Evolutionary conservation across 2,888 invertebrate species (phyloP).

Genomic region (Microchrysa polita): DNA sequence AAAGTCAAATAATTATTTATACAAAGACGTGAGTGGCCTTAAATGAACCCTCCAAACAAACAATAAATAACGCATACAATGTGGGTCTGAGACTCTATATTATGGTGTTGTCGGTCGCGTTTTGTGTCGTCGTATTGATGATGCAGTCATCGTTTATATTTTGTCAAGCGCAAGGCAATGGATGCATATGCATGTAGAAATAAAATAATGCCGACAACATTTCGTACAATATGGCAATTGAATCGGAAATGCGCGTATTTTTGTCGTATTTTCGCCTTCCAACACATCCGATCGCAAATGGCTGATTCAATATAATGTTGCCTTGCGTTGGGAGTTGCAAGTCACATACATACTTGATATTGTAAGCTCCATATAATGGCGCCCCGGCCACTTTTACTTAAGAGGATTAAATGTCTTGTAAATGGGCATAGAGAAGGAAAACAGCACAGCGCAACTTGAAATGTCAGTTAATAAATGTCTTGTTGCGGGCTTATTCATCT

Average conservation of each 20-base stretch:
- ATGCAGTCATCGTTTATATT: too few relatives aligned
- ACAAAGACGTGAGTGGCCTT: conserved; percentile 42
- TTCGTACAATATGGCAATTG: conserved; percentile 38
- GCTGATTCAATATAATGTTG: conserved; percentile 2
- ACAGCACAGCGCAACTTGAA: conserved; percentile 18
- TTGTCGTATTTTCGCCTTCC: too few relatives aligned
- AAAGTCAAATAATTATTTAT: conserved; percentile 34
- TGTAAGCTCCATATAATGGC: conserved; percentile 10
- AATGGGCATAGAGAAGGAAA: background rate
- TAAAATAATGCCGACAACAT: too few relatives aligned
- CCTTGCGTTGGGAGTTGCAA: background rate
- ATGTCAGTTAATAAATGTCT: conserved; percentile 23
- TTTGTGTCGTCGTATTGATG: conserved; percentile 22
- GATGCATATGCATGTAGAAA: too few relatives aligned
- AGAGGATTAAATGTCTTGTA: conserved; percentile 35
- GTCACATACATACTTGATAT: too few relatives aligned
- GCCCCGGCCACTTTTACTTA: conserved; percentile 34
- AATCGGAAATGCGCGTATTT: conserved; percentile 39
- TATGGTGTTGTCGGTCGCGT: too few relatives aligned
- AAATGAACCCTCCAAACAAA: conserved; percentile 40
- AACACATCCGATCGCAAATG: conserved; percentile 32
- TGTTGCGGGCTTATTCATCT: background rate
- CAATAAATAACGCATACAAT: conserved; percentile 15
- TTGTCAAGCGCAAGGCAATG: background rate
- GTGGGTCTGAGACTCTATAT: background rate